These are phyloP conservation scores for Drosophila bocqueti DNA, from an alignment of 1,140 invertebrate species.

Conservation along the genomic window DNA sequence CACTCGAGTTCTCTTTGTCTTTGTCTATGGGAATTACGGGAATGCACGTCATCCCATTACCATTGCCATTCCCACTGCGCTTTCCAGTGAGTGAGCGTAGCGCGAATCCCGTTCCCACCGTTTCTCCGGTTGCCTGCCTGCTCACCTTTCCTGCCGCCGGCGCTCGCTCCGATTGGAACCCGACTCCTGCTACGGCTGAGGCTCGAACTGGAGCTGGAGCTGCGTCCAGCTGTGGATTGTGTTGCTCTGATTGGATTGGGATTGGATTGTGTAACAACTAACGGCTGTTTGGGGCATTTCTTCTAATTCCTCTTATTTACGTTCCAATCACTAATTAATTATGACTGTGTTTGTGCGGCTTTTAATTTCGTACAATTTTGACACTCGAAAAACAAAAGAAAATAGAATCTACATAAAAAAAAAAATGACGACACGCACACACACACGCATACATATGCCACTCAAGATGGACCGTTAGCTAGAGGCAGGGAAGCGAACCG, in stretches of 20 bases:
- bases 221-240: slow-evolving; percentile 6
- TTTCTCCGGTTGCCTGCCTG: slow-evolving; percentile 24
- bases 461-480: slow-evolving; percentile 5
- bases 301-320: background rate
- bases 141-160: slow-evolving; percentile 44
- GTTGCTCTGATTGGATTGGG: slow-evolving; percentile 2
- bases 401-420: background rate
- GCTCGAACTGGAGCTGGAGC: slow-evolving; percentile 8
- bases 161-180: slow-evolving; percentile 31
- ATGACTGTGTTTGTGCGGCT: background rate
- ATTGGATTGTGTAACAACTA: slow-evolving; percentile 14
- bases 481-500: background rate
- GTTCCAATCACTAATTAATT: background rate
- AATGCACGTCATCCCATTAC: slow-evolving; percentile 29
- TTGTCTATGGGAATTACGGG: slow-evolving; percentile 25
- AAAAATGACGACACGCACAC: slow-evolving; percentile 14
- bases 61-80: slow-evolving; percentile 21
- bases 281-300: slow-evolving; percentile 21
- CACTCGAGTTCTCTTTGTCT: slow-evolving; percentile 1
- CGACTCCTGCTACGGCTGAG: slow-evolving; percentile 20
- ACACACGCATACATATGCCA: background rate
- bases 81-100: background rate
- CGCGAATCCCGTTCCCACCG: slow-evolving; percentile 22
- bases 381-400: slow-evolving; percentile 5
- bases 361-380: background rate